Conservation (phyloP, 2,797 vertebrate genomes). For the Aratinga solstitialis region DNA sequence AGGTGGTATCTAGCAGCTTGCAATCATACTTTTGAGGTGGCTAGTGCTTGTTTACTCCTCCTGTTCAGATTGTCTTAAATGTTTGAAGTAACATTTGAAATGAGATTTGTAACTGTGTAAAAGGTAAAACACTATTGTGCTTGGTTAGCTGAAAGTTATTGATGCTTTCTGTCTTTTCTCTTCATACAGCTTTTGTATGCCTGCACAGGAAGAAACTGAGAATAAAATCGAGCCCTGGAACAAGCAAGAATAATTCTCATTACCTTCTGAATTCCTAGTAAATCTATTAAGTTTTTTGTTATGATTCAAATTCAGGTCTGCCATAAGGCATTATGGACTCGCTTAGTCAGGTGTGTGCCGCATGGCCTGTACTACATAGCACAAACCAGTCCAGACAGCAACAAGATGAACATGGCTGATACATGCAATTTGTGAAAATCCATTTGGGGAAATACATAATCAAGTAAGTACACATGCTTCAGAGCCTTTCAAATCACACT, state of each 20-base stretch:
- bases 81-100: background rate
- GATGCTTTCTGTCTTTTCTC: background rate
- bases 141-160: background rate
- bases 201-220: background rate
- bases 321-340: background rate
- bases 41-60: background rate
- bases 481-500: background rate
- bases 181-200: background rate
- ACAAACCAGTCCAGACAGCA: background rate
- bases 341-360: background rate
- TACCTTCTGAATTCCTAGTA: background rate
- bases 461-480: background rate
- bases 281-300: background rate
- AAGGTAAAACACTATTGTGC: background rate
- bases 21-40: background rate
- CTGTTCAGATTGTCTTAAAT: background rate
- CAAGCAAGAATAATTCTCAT: background rate
- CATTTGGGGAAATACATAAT: background rate
- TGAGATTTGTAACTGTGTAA: background rate
- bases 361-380: background rate
- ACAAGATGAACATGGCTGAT: background rate
- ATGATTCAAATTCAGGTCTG: background rate
- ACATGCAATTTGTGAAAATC: background rate
- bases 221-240: background rate
- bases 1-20: background rate